Conservation (phyloP, 2,797 vertebrate genomes). For the Rhyacichthys aspro region DNA sequence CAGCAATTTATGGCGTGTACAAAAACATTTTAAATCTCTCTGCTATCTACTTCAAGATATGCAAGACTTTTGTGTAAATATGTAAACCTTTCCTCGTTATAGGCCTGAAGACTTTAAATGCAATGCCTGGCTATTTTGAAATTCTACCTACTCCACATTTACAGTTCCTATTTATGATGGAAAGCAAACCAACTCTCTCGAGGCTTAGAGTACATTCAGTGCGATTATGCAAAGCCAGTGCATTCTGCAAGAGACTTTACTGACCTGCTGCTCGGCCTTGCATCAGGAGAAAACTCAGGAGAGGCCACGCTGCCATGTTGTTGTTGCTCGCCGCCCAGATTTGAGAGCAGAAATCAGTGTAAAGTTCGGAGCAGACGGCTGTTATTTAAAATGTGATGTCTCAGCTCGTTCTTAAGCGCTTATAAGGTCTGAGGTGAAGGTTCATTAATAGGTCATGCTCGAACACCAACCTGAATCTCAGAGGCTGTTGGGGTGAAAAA, state of each 20-base stretch:
- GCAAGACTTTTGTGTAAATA: too few species aligned
- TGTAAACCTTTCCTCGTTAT: too few species aligned
- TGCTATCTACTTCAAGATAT: too few species aligned
- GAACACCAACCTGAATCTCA: constrained; percentile 37
- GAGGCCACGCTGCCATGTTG: constrained; percentile 33
- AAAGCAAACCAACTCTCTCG: background rate
- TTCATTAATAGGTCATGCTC: constrained; percentile 66
- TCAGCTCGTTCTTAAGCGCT: constrained; percentile 40
- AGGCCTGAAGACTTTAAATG: too few species aligned
- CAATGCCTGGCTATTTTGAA: background rate
- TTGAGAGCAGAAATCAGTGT: constrained; percentile 21
- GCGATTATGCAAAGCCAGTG: background rate
- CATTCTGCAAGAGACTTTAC: constrained; percentile 17
- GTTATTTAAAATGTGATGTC: constrained; percentile 27
- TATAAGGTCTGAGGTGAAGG: constrained; percentile 38
- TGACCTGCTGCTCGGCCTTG: constrained; percentile 45
- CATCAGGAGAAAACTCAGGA: constrained; percentile 39
- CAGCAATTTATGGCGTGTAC: too few species aligned
- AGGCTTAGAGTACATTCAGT: too few species aligned
- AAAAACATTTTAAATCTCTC: too few species aligned
- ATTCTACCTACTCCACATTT: background rate
- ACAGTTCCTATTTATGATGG: too few species aligned
- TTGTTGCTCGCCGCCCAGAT: constrained; percentile 3
- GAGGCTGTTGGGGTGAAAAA: constrained; percentile 23
- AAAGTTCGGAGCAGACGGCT: constrained; percentile 8